These are phyloP conservation scores for Scytalopus superciliaris DNA, from an alignment of 2,113 vertebrate species.

Conservation along the genomic window DNA sequence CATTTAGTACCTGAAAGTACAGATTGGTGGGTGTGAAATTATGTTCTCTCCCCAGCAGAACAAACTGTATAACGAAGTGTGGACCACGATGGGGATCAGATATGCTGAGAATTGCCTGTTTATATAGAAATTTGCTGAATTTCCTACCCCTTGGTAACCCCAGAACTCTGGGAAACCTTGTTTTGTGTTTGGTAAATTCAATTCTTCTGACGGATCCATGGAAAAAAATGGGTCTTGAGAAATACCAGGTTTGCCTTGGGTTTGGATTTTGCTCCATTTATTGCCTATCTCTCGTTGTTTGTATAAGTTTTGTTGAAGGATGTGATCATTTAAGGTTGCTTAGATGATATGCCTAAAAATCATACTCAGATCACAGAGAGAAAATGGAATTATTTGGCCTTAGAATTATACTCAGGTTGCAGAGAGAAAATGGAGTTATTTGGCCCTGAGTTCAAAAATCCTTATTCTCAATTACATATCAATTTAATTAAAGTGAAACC, in stretches of 20 bases:
- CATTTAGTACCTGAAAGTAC: background rate
- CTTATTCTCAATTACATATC: background rate
- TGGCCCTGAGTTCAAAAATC: background rate
- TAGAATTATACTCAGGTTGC: background rate
- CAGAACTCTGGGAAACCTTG: background rate
- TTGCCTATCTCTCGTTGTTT: accelerated
- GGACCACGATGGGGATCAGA: background rate
- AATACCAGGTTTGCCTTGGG: background rate
- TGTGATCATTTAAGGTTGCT: background rate
- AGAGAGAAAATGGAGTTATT: background rate
- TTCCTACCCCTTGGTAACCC: background rate
- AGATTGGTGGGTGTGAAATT: background rate
- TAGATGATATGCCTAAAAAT: background rate
- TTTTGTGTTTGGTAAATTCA: background rate
- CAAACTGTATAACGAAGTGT: background rate
- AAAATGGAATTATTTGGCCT: background rate
- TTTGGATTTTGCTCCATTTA: background rate
- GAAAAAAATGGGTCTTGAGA: background rate
- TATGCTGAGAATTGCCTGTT: background rate
- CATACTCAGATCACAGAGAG: too few relatives aligned
- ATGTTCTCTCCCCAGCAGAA: background rate
- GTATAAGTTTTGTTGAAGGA: background rate
- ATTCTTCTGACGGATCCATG: background rate
- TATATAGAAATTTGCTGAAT: background rate
- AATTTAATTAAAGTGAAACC: background rate